A percentile compares a stretch with the other conserved stretches of the same genome.
Conservation (phyloP, 2,113 vertebrate species). For the Brachyistius frenatus region DNA sequence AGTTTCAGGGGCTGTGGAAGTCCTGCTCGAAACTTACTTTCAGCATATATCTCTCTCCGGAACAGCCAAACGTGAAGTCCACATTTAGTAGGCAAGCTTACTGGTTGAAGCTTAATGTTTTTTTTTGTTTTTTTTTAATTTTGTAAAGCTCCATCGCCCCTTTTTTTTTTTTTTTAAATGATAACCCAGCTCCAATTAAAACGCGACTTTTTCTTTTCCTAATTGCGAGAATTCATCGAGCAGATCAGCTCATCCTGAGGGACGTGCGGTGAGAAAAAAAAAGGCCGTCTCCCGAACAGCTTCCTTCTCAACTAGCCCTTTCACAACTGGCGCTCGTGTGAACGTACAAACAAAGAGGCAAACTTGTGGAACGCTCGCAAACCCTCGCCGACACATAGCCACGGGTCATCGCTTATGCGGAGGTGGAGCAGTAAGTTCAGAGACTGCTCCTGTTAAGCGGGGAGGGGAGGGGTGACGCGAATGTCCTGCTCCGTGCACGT, state of each 20-base stretch:
- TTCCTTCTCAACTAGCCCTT: constrained; percentile 19
- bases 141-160: neutral
- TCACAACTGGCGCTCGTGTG: constrained; percentile 11
- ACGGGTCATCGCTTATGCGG: no score
- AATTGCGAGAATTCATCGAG: constrained; percentile 30
- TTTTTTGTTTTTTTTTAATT: neutral
- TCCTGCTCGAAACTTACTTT: neutral
- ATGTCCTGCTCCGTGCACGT: no score
- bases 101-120: neutral
- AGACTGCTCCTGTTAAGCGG: no score
- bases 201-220: neutral
- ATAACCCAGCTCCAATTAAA: constrained; percentile 31
- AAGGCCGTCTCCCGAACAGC: constrained; percentile 4
- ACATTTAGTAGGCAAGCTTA: constrained; percentile 1
- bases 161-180: constrained; percentile 12
- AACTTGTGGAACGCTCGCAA: neutral
- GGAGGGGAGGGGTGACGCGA: no score
- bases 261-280: neutral
- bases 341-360: constrained; percentile 47
- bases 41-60: constrained; percentile 11
- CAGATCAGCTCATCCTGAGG: constrained; percentile 21
- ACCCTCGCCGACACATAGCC: neutral
- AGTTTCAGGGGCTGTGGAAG: neutral
- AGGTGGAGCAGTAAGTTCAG: no score
- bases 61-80: constrained; percentile 2